phyloP scores from a whole-genome alignment of 2,888 invertebrate species.

The Andricus quercusramuli region DNA sequence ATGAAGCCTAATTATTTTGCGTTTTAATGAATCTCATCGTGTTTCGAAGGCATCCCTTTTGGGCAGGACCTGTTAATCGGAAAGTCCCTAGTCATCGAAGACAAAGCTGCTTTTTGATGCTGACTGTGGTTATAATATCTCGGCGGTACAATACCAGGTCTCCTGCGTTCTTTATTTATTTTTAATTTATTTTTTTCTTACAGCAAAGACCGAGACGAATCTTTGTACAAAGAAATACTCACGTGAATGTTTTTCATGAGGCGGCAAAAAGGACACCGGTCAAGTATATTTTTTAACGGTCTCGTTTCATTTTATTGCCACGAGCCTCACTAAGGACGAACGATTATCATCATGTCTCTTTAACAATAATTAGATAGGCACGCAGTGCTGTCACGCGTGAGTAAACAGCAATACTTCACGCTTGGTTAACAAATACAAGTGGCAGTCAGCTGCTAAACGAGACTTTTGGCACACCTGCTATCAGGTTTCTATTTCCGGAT shows the following conservation, averaged over 20 bases:
- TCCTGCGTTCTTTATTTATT: constrained; percentile 1
- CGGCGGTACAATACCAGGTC: constrained; percentile 1
- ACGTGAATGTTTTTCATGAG: constrained; percentile 23
- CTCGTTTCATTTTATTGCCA: constrained; percentile 17
- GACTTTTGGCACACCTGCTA: not conserved
- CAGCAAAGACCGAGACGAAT: constrained; percentile 19
- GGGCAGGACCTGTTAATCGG: constrained; percentile 33
- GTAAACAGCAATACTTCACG: constrained; percentile 60
- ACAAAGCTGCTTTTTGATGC: constrained; percentile 30
- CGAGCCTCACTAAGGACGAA: constrained; percentile 8
- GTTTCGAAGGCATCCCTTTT: constrained; percentile 31
- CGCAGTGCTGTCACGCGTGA: constrained; percentile 49
- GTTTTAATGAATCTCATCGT: constrained; percentile 30
- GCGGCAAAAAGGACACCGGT: constrained; percentile 5
- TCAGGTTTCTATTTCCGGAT: not conserved
- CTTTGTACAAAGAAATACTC: constrained; percentile 37
- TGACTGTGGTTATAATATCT: not conserved
- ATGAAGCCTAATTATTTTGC: constrained; percentile 29
- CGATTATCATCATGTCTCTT: constrained; percentile 15
- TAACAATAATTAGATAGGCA: constrained; percentile 58
- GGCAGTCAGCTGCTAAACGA: constrained; percentile 12
- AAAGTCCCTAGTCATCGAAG: constrained; percentile 37
- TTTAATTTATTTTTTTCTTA: not conserved
- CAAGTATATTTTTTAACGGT: constrained; percentile 22
- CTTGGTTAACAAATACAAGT: constrained; percentile 57